Evolutionary conservation across 2,888 invertebrate genomes (phyloP).

Genomic region (Lithosia quadra): DNA sequence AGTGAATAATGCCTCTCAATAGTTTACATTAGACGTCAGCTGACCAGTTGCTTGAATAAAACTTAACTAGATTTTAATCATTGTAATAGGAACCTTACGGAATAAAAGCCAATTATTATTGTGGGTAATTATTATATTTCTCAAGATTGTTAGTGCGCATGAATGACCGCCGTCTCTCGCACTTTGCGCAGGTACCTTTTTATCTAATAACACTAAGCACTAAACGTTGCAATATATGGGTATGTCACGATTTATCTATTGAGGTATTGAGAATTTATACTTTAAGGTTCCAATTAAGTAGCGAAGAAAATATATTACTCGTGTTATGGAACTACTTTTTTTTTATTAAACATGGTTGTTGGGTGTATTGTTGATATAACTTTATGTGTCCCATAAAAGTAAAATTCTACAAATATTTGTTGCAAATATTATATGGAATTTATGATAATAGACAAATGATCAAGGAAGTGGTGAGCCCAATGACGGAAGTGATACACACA

Average conservation of each 20-base stretch:
- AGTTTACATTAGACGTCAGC: slow-evolving; percentile 28
- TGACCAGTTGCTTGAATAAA: background rate
- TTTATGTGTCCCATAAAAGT: background rate
- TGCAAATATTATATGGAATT: background rate
- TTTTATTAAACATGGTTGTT: slow-evolving; percentile 37
- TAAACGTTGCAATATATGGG: slow-evolving; percentile 58
- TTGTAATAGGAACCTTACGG: background rate
- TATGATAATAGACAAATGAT: background rate
- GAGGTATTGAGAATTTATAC: slow-evolving; percentile 51
- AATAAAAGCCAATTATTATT: background rate
- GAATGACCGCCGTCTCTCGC: slow-evolving; percentile 43
- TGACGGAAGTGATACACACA: background rate
- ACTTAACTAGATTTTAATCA: background rate
- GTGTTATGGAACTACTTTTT: slow-evolving; percentile 54
- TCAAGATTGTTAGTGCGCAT: slow-evolving; percentile 7
- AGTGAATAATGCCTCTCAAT: slow-evolving; percentile 20
- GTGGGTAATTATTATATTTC: slow-evolving; percentile 14
- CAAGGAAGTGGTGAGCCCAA: slow-evolving; percentile 4
- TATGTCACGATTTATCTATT: slow-evolving; percentile 61
- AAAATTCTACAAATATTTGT: too few relatives aligned
- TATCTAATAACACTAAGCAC: slow-evolving; percentile 51
- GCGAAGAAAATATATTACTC: slow-evolving; percentile 44
- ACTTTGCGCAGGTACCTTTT: slow-evolving; percentile 41
- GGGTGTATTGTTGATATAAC: slow-evolving; percentile 12
- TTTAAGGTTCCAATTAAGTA: slow-evolving; percentile 48